Percentiles rank a stretch among this genome's conserved stretches.
Evolutionary conservation across 2,888 invertebrate genomes (phyloP).

Genomic region (Cyrtodaria siliqua): DNA sequence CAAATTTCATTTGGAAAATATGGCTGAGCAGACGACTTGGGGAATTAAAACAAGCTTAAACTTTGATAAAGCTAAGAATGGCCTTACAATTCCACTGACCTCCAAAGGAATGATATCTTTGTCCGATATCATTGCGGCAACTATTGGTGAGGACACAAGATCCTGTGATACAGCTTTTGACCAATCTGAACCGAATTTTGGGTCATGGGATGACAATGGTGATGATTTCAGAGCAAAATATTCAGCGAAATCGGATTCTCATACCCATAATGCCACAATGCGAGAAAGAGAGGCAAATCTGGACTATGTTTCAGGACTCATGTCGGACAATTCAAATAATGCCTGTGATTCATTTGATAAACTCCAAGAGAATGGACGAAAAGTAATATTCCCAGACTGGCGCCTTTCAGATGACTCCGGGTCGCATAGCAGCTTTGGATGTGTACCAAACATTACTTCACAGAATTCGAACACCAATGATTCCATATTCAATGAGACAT

Average conservation of each 20-base stretch:
- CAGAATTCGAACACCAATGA: conserved; percentile 3
- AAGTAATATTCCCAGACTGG: too few relatives aligned
- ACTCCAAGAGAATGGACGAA: too few relatives aligned
- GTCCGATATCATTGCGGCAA: conserved; percentile 59
- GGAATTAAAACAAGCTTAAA: too few relatives aligned
- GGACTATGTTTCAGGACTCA: too few relatives aligned
- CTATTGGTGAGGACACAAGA: conserved; percentile 56
- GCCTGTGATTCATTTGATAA: conserved; percentile 27
- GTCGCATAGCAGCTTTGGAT: not conserved
- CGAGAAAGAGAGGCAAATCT: too few relatives aligned
- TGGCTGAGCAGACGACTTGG: too few relatives aligned
- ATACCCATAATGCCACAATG: too few relatives aligned
- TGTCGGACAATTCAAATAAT: conserved; percentile 32
- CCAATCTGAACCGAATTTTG: too few relatives aligned
- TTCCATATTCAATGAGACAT: conserved; percentile 8
- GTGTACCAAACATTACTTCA: not conserved
- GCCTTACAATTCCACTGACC: conserved; percentile 36
- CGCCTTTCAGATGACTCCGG: too few relatives aligned
- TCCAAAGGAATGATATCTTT: conserved; percentile 32
- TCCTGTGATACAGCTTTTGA: conserved; percentile 9
- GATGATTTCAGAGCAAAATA: too few relatives aligned
- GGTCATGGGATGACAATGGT: too few relatives aligned
- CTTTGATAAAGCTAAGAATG: conserved; percentile 6
- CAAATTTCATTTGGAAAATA: too few relatives aligned
- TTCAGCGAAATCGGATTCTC: not conserved